phyloP scores from a whole-genome alignment of 2,797 vertebrate species.

The Fistularia tabacaria region DNA sequence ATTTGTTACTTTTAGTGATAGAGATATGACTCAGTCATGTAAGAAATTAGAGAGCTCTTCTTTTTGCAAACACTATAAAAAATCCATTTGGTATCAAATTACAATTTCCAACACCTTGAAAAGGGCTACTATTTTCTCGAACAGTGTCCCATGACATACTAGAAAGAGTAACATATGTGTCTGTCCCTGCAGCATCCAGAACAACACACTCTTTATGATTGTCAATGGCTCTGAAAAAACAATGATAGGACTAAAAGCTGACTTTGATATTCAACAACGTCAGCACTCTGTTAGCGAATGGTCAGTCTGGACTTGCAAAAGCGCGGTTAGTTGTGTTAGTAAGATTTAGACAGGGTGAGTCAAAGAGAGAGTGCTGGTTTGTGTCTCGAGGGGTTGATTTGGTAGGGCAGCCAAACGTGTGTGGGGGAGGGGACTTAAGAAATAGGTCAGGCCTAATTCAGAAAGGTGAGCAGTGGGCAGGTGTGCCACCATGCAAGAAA shows the following conservation, averaged over 20 bases:
- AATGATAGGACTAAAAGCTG: conserved; percentile 35
- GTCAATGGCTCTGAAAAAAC: conserved; percentile 14
- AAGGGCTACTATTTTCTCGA: conserved; percentile 25
- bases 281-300: not conserved
- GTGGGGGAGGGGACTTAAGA: conserved; percentile 20
- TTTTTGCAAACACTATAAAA: conserved; percentile 9
- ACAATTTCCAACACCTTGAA: conserved; percentile 11
- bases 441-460: conserved; percentile 58
- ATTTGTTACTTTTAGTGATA: too few relatives aligned
- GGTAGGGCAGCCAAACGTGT: too few relatives aligned
- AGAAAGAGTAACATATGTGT: conserved; percentile 17
- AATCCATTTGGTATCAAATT: conserved; percentile 15
- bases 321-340: conserved; percentile 34
- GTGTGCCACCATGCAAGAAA: conserved; percentile 39
- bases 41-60: not conserved
- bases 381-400: conserved; percentile 5
- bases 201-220: conserved; percentile 5
- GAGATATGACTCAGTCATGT: too few relatives aligned
- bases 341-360: conserved; percentile 22
- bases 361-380: not conserved
- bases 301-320: conserved; percentile 31
- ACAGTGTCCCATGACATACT: conserved; percentile 20
- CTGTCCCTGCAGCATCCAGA: conserved; percentile 28
- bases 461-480: conserved; percentile 44
- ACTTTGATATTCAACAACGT: conserved; percentile 28